Evolutionary conservation across 2,113 vertebrate species (phyloP), one percentile per base, ranked within the genome.

Genomic region (Hepsetus odoe): DNA sequence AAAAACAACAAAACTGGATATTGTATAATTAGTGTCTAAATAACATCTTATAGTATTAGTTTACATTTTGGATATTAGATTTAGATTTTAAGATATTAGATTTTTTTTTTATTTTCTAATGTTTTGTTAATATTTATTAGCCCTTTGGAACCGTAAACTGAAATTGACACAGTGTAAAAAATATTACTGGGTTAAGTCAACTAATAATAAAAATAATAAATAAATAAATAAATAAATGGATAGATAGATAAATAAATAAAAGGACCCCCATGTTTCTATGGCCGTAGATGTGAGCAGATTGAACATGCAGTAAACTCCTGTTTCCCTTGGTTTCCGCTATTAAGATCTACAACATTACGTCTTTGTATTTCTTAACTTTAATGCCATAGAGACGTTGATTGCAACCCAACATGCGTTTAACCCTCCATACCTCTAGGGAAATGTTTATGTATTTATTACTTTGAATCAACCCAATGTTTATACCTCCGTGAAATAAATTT

Each of bases 361-460:
- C 46, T 55, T 18, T 53, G 18, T 75, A 26, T 62, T 28, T 44
- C 28, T 22, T 38, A 0, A 30, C 13, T 32, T 18, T 55, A 24
- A 10, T 30, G 33, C n/a, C 33, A 65, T 40, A 76, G 38, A 24
- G 7, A 20, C n/a, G 20, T 10, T 20, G 66, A 2, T 22, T 42
- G 28, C 40, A 55, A 67, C 56, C 55, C 56, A 46, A 67, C 74
- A 40, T n/a, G 33, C 30, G 73, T 74, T 74, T 49, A 22, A 51
- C 7, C 46, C 18, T 20, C 5, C 46, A 49, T 20, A n/a, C n/a
- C n/a, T n/a, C n/a, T n/a, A 46, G 44, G 11, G 44, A 8, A 40
- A 40, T 49, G 44, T 49, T 1, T 18, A 7, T 20, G 32, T 32
- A 8, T 53, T 10, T 8, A 12, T 44, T 44, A 49, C 46, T 55